Percentiles rank a stretch among this genome's conserved stretches.
Evolutionary conservation across 1,140 invertebrate genomes (phyloP).

Genomic region (Cotesia chilonis): DNA sequence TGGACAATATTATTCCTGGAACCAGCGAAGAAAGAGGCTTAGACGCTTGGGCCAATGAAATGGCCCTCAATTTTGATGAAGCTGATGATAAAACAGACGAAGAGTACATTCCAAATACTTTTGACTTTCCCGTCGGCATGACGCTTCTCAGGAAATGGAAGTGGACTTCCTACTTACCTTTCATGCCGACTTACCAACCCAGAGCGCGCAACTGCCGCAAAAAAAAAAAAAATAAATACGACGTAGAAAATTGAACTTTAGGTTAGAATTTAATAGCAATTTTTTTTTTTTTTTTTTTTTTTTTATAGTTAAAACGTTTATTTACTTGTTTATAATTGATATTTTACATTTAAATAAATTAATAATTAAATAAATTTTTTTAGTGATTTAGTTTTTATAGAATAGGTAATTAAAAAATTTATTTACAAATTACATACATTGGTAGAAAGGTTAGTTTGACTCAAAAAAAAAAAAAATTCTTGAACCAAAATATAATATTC

Average conservation of each 20-base stretch:
- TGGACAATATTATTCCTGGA: constrained; percentile 88
- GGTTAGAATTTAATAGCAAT: neutral
- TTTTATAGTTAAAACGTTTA: too few species aligned
- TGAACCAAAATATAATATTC: too few species aligned
- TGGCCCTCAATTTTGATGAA: constrained; percentile 67
- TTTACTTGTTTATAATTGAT: too few species aligned
- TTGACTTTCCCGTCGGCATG: constrained; percentile 81
- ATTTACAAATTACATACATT: too few species aligned
- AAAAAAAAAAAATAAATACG: constrained; percentile 20
- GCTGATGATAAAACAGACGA: constrained; percentile 51
- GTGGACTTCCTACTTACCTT: constrained; percentile 75
- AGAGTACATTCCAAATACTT: constrained; percentile 67
- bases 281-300: too few species aligned
- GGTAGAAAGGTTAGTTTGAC: too few species aligned
- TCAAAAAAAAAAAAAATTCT: too few species aligned
- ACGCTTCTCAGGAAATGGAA: constrained; percentile 70
- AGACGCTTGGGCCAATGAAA: constrained; percentile 75
- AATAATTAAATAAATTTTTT: neutral
- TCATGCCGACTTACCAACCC: constrained; percentile 74
- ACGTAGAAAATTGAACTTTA: constrained; percentile 12
- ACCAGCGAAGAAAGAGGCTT: constrained; percentile 75
- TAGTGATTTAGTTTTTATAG: neutral
- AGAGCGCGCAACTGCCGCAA: constrained; percentile 32
- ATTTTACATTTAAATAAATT: constrained; percentile 10
- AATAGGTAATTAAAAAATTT: too few species aligned